phyloP scores from a whole-genome alignment of 2,888 invertebrate genomes.

The Acleris emargana region DNA sequence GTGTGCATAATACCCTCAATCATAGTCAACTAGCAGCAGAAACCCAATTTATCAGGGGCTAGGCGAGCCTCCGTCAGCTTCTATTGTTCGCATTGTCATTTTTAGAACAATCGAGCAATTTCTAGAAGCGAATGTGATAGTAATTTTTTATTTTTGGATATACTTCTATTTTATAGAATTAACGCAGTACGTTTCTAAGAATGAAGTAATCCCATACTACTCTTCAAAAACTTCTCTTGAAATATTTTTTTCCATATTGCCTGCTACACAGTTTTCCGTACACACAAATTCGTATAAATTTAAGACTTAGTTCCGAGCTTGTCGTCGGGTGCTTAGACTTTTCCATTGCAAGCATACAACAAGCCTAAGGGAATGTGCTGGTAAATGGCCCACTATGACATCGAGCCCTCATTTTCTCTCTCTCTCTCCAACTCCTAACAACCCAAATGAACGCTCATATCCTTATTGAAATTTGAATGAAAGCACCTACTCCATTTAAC shows the following conservation, averaged over 20 bases:
- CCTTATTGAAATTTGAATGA: slow-evolving; percentile 38
- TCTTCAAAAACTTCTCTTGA: too few relatives aligned
- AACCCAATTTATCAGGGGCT: slow-evolving; percentile 20
- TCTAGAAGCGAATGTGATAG: not conserved
- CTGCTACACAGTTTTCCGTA: too few relatives aligned
- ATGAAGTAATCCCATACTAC: too few relatives aligned
- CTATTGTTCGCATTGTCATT: not conserved
- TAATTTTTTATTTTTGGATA: too few relatives aligned
- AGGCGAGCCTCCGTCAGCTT: not conserved
- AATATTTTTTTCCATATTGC: too few relatives aligned
- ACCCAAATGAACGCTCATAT: slow-evolving; percentile 35
- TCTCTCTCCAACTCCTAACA: not conserved
- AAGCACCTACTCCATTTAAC: slow-evolving; percentile 40
- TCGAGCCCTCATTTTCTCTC: not conserved
- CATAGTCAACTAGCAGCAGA: slow-evolving; percentile 16
- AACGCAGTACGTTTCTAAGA: too few relatives aligned
- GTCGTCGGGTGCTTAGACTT: not conserved
- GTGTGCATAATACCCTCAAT: slow-evolving; percentile 29
- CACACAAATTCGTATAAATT: too few relatives aligned
- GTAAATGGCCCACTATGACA: not conserved
- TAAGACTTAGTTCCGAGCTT: not conserved
- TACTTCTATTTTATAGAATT: too few relatives aligned
- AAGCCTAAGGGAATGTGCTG: not conserved
- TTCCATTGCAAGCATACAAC: not conserved
- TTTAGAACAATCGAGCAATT: not conserved